Conservation (phyloP, 2,113 vertebrate genomes). For the Hirundichthys speculiger region DNA sequence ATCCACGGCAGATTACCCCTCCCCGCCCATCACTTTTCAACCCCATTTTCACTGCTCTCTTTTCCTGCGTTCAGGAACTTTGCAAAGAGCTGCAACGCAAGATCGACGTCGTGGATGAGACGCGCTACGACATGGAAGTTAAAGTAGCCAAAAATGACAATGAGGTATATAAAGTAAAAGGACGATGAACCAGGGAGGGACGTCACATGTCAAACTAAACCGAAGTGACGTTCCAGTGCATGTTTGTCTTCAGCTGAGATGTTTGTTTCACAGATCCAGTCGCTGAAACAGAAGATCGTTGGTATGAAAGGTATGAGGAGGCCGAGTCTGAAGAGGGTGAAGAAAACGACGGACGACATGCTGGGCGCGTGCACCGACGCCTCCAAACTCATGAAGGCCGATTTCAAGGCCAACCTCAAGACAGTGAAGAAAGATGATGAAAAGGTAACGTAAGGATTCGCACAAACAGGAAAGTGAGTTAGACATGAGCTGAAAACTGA, state of each 20-base stretch:
- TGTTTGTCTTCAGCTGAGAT: not conserved
- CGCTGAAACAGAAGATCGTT: constrained; percentile 73
- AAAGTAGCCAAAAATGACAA: constrained; percentile 77
- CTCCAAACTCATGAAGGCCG: constrained; percentile 75
- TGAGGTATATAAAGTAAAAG: constrained; percentile 76
- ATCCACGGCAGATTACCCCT: too few species aligned
- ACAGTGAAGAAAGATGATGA: constrained; percentile 85
- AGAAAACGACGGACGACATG: constrained; percentile 80
- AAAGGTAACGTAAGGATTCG: constrained; percentile 63
- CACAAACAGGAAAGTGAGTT: fast-evolving
- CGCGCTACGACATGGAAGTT: constrained; percentile 76
- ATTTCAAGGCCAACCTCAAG: constrained; percentile 83
- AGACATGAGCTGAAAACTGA: not conserved
- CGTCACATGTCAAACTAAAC: not conserved
- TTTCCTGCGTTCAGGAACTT: constrained; percentile 69
- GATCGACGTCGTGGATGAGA: constrained; percentile 77
- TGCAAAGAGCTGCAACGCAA: constrained; percentile 79
- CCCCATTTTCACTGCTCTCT: not conserved
- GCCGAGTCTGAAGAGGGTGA: constrained; percentile 80
- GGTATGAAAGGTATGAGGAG: constrained; percentile 80
- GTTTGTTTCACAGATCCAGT: constrained; percentile 68
- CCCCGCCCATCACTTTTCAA: not conserved
- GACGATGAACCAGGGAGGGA: too few species aligned
- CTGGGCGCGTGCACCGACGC: constrained; percentile 73
- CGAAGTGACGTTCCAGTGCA: too few species aligned